These are phyloP conservation scores for Embidobia sp. DNA, from an alignment of 2,888 invertebrate genomes.

Conservation along the genomic window DNA sequence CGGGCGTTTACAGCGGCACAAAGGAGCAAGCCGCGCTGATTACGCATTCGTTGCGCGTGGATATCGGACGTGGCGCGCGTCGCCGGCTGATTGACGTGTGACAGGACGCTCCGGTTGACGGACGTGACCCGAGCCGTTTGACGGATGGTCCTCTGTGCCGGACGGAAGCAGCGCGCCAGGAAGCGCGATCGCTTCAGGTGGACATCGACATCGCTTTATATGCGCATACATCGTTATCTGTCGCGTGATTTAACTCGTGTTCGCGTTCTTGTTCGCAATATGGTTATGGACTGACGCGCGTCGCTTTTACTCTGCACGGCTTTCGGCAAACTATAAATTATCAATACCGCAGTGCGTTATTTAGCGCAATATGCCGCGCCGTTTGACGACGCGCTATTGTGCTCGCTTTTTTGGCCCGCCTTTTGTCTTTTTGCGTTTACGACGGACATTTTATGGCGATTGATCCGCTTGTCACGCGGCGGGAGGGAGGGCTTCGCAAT, in stretches of 20 bases:
- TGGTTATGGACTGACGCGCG: conserved; percentile 60
- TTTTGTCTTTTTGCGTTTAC: conserved; percentile 26
- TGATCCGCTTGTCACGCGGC: conserved; percentile 19
- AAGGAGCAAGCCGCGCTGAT: conserved; percentile 68
- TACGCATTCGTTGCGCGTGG: conserved; percentile 71
- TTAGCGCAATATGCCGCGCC: conserved; percentile 28
- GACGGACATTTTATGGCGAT: conserved; percentile 28
- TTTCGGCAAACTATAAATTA: conserved; percentile 64
- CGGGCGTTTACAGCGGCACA: conserved; percentile 55
- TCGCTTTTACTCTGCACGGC: conserved; percentile 67
- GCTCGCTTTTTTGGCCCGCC: conserved; percentile 1
- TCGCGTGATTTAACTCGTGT: conserved; percentile 52
- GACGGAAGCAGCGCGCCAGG: conserved; percentile 53
- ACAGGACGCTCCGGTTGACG: conserved; percentile 73
- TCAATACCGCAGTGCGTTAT: conserved; percentile 32
- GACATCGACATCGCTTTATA: conserved; percentile 56
- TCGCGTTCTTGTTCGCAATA: conserved; percentile 43
- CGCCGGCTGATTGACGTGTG: conserved; percentile 75
- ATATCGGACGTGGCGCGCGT: conserved; percentile 72
- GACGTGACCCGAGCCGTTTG: conserved; percentile 76
- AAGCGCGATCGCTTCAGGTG: conserved; percentile 60
- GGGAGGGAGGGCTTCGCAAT: too few species aligned
- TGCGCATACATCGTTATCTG: conserved; percentile 56
- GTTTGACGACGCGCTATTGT: conserved; percentile 6
- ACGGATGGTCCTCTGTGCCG: conserved; percentile 75